Evolutionary conservation across 1,140 invertebrate genomes (phyloP).

Genomic region (Sminthurinus signatus): DNA sequence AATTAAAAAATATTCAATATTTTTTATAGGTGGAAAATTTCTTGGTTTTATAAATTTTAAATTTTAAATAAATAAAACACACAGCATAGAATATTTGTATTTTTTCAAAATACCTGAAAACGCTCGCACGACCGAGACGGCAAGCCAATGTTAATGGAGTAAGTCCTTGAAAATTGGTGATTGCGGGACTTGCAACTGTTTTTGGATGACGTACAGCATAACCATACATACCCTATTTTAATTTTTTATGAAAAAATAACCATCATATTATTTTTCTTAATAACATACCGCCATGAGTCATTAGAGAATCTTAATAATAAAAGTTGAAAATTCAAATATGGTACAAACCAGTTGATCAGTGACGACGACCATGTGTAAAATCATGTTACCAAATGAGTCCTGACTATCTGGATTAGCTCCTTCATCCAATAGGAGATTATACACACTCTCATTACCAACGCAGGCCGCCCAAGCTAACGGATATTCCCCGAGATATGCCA

Average conservation of each 20-base stretch:
- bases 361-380: slow-evolving; percentile 97
- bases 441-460: slow-evolving; percentile 93
- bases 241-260: too few species aligned
- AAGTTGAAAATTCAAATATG: too few species aligned
- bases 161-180: slow-evolving; percentile 78
- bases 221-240: slow-evolving; percentile 87
- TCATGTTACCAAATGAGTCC: slow-evolving; percentile 90
- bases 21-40: neutral
- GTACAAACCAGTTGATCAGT: slow-evolving; percentile 91
- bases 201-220: slow-evolving; percentile 92
- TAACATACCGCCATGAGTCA: too few species aligned
- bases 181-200: slow-evolving; percentile 81
- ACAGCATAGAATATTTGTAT: neutral
- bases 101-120: slow-evolving; percentile 55
- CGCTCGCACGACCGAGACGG: slow-evolving; percentile 86
- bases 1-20: neutral
- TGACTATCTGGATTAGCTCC: slow-evolving; percentile 85
- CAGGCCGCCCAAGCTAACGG: slow-evolving; percentile 95
- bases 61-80: too few species aligned
- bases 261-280: too few species aligned
- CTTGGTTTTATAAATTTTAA: too few species aligned
- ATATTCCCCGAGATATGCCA: slow-evolving; percentile 93
- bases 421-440: slow-evolving; percentile 85
- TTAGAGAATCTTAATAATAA: too few species aligned
- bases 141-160: slow-evolving; percentile 94